Evolutionary conservation across 2,888 invertebrate genomes (phyloP).

Genomic region (Ectemnius cavifrons): DNA sequence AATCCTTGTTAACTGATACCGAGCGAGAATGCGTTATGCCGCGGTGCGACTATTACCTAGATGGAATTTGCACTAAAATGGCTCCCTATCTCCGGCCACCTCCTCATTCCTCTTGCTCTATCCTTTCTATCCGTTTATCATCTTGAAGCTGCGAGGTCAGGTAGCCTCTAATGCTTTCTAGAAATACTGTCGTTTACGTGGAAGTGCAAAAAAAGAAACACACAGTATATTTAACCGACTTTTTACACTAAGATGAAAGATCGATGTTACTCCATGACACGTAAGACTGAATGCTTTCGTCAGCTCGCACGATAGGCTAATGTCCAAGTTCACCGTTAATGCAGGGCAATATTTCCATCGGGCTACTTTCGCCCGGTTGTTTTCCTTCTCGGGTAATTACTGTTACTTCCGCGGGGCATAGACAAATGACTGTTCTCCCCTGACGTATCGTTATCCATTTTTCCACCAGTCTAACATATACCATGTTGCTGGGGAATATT

Average conservation of each 20-base stretch:
- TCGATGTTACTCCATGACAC: too few relatives aligned
- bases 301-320: background rate
- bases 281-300: too few relatives aligned
- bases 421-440: conserved; percentile 8
- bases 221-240: too few relatives aligned
- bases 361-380: background rate
- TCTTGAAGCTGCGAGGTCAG: too few relatives aligned
- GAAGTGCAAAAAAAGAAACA: too few relatives aligned
- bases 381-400: conserved; percentile 9
- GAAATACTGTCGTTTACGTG: too few relatives aligned
- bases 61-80: conserved; percentile 30
- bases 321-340: background rate
- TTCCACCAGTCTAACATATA: conserved; percentile 24
- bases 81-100: conserved; percentile 1
- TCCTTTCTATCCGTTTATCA: too few relatives aligned
- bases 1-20: conserved; percentile 57
- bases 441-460: conserved; percentile 47
- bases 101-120: too few relatives aligned
- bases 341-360: background rate
- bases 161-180: too few relatives aligned
- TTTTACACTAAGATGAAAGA: too few relatives aligned
- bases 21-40: conserved; percentile 15
- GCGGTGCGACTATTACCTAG: conserved; percentile 29
- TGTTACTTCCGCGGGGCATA: conserved; percentile 28
- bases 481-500: conserved; percentile 26